Percentiles rank a stretch among this genome's conserved stretches.
phyloP scores from a whole-genome alignment of 2,113 vertebrate species.

The Elanoides forficatus region DNA sequence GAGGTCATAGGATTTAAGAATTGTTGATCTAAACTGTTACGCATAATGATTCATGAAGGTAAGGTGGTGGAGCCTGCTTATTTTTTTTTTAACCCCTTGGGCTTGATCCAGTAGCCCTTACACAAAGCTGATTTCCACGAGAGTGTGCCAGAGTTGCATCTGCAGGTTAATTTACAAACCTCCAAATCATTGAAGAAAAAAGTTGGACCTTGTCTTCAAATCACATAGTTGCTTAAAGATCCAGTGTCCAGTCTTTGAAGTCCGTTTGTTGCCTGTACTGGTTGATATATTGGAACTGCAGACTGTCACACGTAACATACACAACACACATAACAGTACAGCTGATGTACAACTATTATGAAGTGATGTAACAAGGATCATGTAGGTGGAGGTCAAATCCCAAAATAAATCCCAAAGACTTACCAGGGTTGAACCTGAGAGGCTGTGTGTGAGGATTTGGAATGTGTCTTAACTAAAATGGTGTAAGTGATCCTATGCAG shows the following conservation, averaged over 20 bases:
- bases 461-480: slow-evolving; percentile 22
- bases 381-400: slow-evolving; percentile 41
- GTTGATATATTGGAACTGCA: background rate
- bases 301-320: background rate
- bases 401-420: slow-evolving; percentile 26
- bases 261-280: background rate
- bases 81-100: background rate
- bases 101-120: background rate
- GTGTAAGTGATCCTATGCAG: slow-evolving; percentile 14
- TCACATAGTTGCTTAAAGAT: background rate
- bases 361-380: slow-evolving; percentile 56
- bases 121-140: background rate
- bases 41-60: background rate
- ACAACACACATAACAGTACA: background rate
- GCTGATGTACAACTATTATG: background rate
- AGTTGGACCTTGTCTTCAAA: background rate
- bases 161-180: background rate
- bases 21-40: background rate
- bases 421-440: slow-evolving; percentile 17
- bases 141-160: background rate
- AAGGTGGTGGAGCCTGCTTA: background rate
- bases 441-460: slow-evolving; percentile 39
- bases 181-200: background rate
- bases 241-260: background rate
- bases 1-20: background rate